Evolutionary conservation across 1,140 invertebrate species (phyloP), one percentile per base, ranked within the genome.

Genomic region (Lordiphosa stackelbergi): DNA sequence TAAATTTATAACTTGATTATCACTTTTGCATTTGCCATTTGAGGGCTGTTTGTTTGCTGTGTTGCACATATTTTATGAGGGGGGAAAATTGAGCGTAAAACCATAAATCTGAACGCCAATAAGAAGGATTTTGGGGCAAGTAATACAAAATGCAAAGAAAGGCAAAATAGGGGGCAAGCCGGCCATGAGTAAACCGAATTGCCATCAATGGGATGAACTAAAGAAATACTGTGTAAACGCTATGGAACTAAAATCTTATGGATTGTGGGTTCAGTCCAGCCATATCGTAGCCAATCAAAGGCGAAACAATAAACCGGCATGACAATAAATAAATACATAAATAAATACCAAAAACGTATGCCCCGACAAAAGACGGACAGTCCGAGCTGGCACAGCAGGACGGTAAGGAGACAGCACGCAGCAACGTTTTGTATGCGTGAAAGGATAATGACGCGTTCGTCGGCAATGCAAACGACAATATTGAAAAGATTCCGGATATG

Each of bases 261-360:
- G 3, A 19, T 19, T 19, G 36, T 48, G 16, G 31, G 16, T 48
- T 45, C 43, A 28, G 28, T 12, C 28, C 31, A 13, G 31, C 9
- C 28, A 64, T 59, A 57, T 38, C 54, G 56, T 57, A 72, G 71
- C 58, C 75, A 81, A 81, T 81, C 75, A 81, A 69, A 75, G 54
- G 55, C 63, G 62, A 81, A 74, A 81, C 75, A 81, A 81, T 81
- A 81, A 81, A 81, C 75, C 81, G 71, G 62, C 71, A 81, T 81
- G 75, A 81, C 75, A 81, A 75, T 75, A 81, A 75, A 74, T 74
- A 73, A 73, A 79, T 75, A 75, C 69, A 69, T 73, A 74, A 70
- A 77, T 77, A 77, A 77, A 77, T 78, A 58, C 62, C 49, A 47
- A 52, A 52, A 40, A 41, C 35, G 49, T 59, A 53, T 42, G 53